Percentiles rank a stretch among this genome's conserved stretches.
Evolutionary conservation across 2,113 vertebrate genomes (phyloP).

Genomic region (Phaethornis superciliosus): DNA sequence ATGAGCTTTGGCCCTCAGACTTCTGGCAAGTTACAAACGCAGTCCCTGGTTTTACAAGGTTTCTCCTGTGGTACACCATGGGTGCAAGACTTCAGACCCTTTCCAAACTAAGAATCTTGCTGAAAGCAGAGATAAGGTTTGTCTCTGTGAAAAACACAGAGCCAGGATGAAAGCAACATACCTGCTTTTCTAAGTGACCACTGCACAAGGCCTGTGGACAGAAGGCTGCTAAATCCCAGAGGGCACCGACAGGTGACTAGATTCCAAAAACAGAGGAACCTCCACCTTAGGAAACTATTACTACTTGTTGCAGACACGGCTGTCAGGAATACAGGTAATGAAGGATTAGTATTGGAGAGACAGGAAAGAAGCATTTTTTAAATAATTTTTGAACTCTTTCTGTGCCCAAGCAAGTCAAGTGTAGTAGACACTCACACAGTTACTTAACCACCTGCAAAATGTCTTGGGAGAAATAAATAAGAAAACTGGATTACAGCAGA

Average conservation of each 20-base stretch:
- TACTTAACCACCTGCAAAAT: slow-evolving; percentile 35
- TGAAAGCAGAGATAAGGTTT: background rate
- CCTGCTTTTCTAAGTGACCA: background rate
- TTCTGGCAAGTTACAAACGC: background rate
- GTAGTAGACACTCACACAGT: background rate
- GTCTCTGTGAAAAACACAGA: background rate
- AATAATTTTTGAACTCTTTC: background rate
- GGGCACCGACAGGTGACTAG: slow-evolving; percentile 15
- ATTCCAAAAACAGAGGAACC: slow-evolving; percentile 22
- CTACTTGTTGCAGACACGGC: background rate
- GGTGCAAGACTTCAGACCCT: background rate
- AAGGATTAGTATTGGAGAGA: slow-evolving; percentile 2
- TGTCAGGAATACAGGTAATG: slow-evolving; percentile 11
- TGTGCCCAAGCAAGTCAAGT: slow-evolving; percentile 14
- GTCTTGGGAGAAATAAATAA: slow-evolving; percentile 26
- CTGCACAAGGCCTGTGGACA: background rate
- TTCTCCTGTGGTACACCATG: background rate
- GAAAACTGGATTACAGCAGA: background rate
- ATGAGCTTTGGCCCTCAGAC: background rate
- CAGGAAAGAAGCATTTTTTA: background rate
- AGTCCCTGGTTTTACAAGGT: background rate
- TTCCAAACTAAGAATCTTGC: background rate
- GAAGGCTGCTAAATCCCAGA: background rate
- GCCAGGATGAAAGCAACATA: background rate
- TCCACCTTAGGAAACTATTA: slow-evolving; percentile 29